phyloP scores from a whole-genome alignment of 2,888 invertebrate genomes.

The Beris chalybata region DNA sequence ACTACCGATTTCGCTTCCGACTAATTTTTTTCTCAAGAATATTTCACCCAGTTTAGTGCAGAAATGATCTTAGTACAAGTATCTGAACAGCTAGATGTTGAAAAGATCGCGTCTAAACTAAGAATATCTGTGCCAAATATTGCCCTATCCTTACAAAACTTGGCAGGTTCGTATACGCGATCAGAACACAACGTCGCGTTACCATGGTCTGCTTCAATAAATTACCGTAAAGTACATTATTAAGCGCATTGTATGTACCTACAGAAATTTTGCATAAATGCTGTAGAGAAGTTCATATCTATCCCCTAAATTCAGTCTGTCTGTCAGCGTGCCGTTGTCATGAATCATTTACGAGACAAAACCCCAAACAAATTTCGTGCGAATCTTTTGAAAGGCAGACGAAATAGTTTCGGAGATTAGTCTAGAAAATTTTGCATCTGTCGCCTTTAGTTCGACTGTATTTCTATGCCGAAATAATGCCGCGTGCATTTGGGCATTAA shows the following conservation, averaged over 20 bases:
- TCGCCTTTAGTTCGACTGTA: too few species aligned
- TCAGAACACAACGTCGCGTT: too few species aligned
- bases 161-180: slow-evolving; percentile 5
- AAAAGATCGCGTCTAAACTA: neutral
- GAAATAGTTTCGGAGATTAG: neutral
- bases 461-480: too few species aligned
- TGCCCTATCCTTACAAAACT: slow-evolving; percentile 26
- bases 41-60: too few species aligned
- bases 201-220: slow-evolving; percentile 22
- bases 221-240: slow-evolving; percentile 23
- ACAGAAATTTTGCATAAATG: neutral
- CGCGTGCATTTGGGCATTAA: too few species aligned
- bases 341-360: slow-evolving; percentile 27
- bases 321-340: slow-evolving; percentile 16
- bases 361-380: slow-evolving; percentile 16
- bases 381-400: slow-evolving; percentile 2
- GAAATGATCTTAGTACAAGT: too few species aligned
- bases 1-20: too few species aligned
- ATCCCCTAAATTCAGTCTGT: slow-evolving; percentile 5
- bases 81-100: neutral
- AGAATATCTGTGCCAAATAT: slow-evolving; percentile 27
- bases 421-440: too few species aligned
- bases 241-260: slow-evolving; percentile 17
- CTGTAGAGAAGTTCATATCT: too few species aligned
- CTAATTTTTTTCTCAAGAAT: too few species aligned